Evolutionary conservation across 2,797 vertebrate genomes (phyloP), one percentile per base, ranked within the genome.

Genomic region (Sebastes wilsoni): DNA sequence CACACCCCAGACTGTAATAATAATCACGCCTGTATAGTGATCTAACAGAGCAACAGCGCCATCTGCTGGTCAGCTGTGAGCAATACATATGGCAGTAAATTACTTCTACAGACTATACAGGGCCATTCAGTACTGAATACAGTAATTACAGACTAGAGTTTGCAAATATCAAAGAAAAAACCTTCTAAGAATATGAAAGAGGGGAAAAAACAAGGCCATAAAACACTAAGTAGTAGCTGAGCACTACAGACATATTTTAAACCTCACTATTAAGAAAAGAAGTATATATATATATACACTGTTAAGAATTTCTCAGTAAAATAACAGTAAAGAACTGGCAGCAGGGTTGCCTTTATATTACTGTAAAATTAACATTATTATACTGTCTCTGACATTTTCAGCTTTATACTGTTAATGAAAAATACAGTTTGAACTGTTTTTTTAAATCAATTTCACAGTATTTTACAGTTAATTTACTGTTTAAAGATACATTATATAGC

Each of bases 11-110:
- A 32, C 4, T 25, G 6, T 8, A 12, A 75, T 66, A 13, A 61
- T 66, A 13, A 64, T 61, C 69, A 38, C 13, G 42, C 12, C 20
- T 55, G 34, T 55, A 30, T 13, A 7, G n/a, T 1, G 54, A 23
- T 59, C 32, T 55, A 12, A 52, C 7, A 8, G 66, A 12, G 32
- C 71, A 0, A 62, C 84, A 79, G 80, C 87, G 77, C 86, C 84
- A 52, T 90, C 94, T 95, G 86, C 76, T 0, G 95, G 83, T 23
- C 22, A 56, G 14, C 1, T 25, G 0, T 8, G 20, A 66, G 49
- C 10, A 77, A 11, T 88, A 56, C 93, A 86, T 1, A 3, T 55
- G 68, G 34, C 3, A 22, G 59, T 14, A 1, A 59, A 78, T 61
- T n/a, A n/a, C 23, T 73, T n/a, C 22, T 18, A 5, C 58, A 34